These are phyloP conservation scores for Microctenopoma stevenorrisi DNA, from an alignment of 2,797 vertebrate species.

Conservation along the genomic window DNA sequence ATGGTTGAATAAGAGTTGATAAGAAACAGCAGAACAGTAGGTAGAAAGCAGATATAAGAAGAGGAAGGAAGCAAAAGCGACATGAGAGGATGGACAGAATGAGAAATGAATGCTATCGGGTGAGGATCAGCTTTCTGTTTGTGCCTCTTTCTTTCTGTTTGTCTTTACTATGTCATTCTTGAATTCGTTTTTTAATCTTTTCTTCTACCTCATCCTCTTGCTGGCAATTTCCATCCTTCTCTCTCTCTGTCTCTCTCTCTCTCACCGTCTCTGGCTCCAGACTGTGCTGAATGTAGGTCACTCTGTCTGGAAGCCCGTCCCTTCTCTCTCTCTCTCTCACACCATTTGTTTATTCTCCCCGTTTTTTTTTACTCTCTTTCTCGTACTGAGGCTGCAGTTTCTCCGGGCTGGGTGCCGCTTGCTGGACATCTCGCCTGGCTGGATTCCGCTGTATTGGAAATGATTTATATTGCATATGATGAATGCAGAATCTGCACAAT, in stretches of 20 bases:
- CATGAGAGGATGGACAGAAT: neutral
- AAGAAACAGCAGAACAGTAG: conserved; percentile 25
- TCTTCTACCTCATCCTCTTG: conserved; percentile 39
- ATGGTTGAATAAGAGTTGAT: conserved; percentile 37
- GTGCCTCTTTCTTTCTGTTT: conserved; percentile 3
- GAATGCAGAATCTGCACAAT: conserved; percentile 70
- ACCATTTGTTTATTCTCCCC: conserved; percentile 50
- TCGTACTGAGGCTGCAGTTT: conserved; percentile 60
- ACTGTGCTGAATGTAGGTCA: conserved; percentile 92
- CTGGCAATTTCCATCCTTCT: conserved; percentile 20
- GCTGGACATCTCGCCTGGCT: conserved; percentile 60
- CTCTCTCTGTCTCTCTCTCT: conserved; percentile 27
- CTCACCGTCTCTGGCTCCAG: conserved; percentile 79
- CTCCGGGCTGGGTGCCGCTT: conserved; percentile 55
- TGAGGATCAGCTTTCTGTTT: conserved; percentile 70
- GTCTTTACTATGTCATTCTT: conserved; percentile 19
- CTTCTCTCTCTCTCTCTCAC: conserved; percentile 33
- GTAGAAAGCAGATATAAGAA: conserved; percentile 23
- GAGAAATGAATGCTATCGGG: conserved; percentile 21
- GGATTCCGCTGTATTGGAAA: conserved; percentile 60
- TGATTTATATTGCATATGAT: conserved; percentile 65
- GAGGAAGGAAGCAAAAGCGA: conserved; percentile 12
- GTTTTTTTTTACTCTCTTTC: conserved; percentile 43
- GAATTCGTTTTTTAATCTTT: conserved; percentile 21
- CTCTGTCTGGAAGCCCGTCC: conserved; percentile 84